Evolutionary conservation across 92 coral and sea anemone genomes (phyloP).

Genomic region (Porites rus): DNA sequence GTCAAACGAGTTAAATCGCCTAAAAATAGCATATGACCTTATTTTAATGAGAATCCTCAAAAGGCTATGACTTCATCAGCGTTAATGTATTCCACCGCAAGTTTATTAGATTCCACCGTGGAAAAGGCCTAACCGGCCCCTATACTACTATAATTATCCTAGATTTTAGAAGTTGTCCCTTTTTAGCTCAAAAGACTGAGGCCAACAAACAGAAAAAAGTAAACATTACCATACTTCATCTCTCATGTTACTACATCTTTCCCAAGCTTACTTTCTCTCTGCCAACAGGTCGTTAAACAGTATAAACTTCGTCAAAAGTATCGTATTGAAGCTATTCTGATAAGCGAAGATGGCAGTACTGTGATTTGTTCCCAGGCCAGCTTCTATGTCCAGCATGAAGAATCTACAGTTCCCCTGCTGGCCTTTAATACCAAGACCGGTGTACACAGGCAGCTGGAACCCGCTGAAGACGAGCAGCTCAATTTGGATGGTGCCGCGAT

Average conservation of each 20-base stretch:
- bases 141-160: too few species aligned
- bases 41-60: too few species aligned
- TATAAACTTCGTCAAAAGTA: constrained; percentile 81
- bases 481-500: constrained; percentile 71
- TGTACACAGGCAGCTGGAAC: constrained; percentile 59
- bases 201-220: too few species aligned
- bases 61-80: too few species aligned
- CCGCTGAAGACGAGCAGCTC: constrained; percentile 58
- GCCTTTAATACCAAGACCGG: constrained; percentile 68
- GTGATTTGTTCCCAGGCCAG: constrained; percentile 73
- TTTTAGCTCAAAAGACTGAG: too few species aligned
- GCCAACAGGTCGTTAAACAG: constrained; percentile 59
- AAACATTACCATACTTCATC: too few species aligned
- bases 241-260: not conserved
- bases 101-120: too few species aligned
- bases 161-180: too few species aligned
- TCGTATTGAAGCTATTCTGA: constrained; percentile 81
- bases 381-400: constrained; percentile 47
- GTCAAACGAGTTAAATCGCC: too few species aligned
- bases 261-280: not conserved
- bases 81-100: too few species aligned
- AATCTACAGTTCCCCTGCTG: constrained; percentile 68
- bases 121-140: too few species aligned
- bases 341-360: constrained; percentile 73
- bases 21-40: too few species aligned